Conservation (phyloP, 2,113 vertebrate genomes). For the Chamaea fasciata region DNA sequence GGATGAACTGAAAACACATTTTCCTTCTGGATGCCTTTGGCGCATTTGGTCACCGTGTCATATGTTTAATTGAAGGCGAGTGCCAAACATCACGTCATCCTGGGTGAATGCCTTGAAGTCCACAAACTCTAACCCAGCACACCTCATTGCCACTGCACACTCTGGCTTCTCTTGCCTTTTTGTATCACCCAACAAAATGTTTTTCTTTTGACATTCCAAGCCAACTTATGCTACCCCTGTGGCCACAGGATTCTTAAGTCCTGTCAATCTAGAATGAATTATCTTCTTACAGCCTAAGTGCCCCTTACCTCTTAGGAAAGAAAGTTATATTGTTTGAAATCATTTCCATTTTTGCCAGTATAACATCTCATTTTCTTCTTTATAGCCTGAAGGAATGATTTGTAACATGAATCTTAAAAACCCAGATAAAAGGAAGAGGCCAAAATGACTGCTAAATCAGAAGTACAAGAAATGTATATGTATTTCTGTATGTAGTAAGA, state of each 20-base stretch:
- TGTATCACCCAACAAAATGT: background rate
- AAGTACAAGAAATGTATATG: background rate
- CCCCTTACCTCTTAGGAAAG: background rate
- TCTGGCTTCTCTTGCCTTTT: background rate
- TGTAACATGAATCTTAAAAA: background rate
- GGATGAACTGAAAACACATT: fast-evolving
- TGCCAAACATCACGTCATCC: background rate
- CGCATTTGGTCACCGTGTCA: background rate
- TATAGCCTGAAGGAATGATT: background rate
- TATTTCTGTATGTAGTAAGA: background rate
- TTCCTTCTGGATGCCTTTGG: background rate
- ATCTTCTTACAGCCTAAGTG: background rate
- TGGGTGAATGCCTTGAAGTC: background rate
- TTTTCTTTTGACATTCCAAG: background rate
- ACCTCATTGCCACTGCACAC: background rate
- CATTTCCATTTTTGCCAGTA: background rate
- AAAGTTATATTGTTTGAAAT: background rate
- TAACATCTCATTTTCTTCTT: background rate
- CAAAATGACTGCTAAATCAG: background rate
- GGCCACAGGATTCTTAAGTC: background rate
- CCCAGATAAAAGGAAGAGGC: background rate
- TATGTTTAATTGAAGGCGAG: background rate
- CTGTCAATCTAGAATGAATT: background rate
- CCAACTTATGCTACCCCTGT: background rate
- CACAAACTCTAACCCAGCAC: background rate